Base-by-base conservation (phyloP, 1,140 invertebrate genomes). In the Fopius arisanus region DNA sequence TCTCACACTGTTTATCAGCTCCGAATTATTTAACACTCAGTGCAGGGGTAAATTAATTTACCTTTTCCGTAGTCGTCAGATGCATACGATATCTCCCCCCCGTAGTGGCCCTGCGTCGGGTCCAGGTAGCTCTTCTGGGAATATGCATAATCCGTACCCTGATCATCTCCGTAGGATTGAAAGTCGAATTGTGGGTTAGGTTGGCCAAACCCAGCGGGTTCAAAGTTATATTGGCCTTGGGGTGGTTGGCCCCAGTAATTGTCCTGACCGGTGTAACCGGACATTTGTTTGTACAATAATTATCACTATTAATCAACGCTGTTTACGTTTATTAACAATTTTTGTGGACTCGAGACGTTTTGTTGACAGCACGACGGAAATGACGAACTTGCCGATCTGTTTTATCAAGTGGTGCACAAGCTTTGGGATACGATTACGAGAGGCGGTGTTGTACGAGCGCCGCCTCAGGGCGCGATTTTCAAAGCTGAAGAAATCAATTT, bases 131-230 rank as follows among this genome's bases (percentile, higher is more conserved):
- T 77, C 59, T 85, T 82, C 37, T 83, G 83, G 1, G 75, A 7
- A 70, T 84, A 86, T 14, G 78, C 77, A 75, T 80, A 83, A 65
- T 85, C 81, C 7, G 75, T 81, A 12, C 74, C 59, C 63, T 79
- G 78, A 74, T 84, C 82, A 9, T 87, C 83, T 21, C 62, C 78
- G 31, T 86, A 88, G 2, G 80, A 79, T 48, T 84, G 81, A 70
- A 88, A 88, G 9, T 88, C 87, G 28, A 87, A 84, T 78, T 87
- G 83, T 82, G 84, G 86, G 79, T 87, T 86, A 75, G 82, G 82
- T 78, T 87, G 85, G 0, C 80, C 83, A 65, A 88, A 88, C 63
- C 79, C 82, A 23, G 72, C 31, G 14, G 78, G 33, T 26, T 87
- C 86, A 29, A 86, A 85, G 75, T 86, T 87, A 62, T 84, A 86